Evolutionary conservation across 2,888 invertebrate genomes (phyloP).

Genomic region (Pseudococcus jackbeardsleyi): DNA sequence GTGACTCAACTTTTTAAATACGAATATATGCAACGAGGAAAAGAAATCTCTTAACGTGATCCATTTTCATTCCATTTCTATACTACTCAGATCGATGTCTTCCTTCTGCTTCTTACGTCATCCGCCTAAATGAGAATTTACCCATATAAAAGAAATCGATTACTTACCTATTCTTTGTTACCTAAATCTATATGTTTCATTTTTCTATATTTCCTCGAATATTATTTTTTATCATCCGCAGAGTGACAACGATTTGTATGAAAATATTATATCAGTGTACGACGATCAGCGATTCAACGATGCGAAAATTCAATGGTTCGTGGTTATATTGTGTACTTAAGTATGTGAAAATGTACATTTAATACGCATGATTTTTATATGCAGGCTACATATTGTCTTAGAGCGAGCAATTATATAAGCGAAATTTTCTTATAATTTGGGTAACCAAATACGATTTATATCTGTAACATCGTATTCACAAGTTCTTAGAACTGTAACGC

Average conservation of each 20-base stretch:
- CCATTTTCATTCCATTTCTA: not conserved
- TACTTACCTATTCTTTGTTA: not conserved
- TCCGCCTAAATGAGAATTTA: not conserved
- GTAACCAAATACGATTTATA: not conserved
- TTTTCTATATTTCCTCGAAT: constrained; percentile 3
- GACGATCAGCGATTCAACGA: not conserved
- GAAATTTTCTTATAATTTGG: constrained; percentile 4
- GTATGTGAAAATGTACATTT: not conserved
- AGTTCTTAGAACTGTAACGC: constrained; percentile 3
- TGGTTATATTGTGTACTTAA: not conserved
- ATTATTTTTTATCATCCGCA: not conserved
- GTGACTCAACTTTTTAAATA: not conserved
- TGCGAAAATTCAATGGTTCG: constrained; percentile 16
- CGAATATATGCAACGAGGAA: not conserved
- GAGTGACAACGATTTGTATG: not conserved
- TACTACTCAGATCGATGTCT: not conserved
- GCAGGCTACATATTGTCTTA: constrained; percentile 29
- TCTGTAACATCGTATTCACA: not conserved
- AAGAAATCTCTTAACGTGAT: constrained; percentile 1
- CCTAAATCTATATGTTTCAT: not conserved
- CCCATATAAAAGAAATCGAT: not conserved
- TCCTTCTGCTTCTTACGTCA: not conserved
- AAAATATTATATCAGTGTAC: not conserved
- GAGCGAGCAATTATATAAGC: constrained; percentile 11
- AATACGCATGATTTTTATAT: constrained; percentile 10